Base-by-base conservation (phyloP, 2,797 vertebrate genomes). In the Acestrorhynchus altus region DNA sequence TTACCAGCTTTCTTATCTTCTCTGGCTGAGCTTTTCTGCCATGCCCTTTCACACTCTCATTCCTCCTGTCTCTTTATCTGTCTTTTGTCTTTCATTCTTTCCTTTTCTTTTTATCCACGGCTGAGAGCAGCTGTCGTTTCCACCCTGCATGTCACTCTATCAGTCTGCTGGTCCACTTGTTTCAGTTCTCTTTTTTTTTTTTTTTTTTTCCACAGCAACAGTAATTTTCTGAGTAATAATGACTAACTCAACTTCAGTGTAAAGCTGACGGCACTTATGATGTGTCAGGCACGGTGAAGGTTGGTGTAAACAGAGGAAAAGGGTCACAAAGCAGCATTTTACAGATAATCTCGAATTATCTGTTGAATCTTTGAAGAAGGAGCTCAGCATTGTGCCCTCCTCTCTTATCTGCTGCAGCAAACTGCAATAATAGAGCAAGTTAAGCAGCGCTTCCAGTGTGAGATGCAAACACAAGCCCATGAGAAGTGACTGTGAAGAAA, bases 21-120 rank as follows among this genome's bases (percentile, higher is more conserved):
- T 12, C 35, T 9, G 10, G 26, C 31, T 11, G 39, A 64, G 47
- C 26, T 67, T 39, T 22, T 35, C 40, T 22, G 52, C 4, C 22
- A 1, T 75, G 60, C 61, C 35, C 61, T 74, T 77, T 77, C 46
- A 35, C 57, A 35, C 35, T 44, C 39, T 42, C 39, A 42, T 46
- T 77, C 44, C 56, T 61, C 20, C 68, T 66, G 2, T 78, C 72
- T 73, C 24, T 68, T 57, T 60, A 67, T 66, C 26, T 28, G 61
- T 24, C 8, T 72, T 49, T 72, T 31, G 65, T 47, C 76, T 26
- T 72, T 80, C 81, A 66, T 80, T 79, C 72, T 54, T 74, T 11
- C n/a, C 35, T 59, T 56, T 35, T 74, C 1, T 24, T 77, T 86
- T 80, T 49, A 60, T 57, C 61, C 31, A 12, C 0, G 1, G 35